These are phyloP conservation scores for Propithecus perrieri DNA, from an alignment of 2,797 vertebrate species.

Conservation along the genomic window DNA sequence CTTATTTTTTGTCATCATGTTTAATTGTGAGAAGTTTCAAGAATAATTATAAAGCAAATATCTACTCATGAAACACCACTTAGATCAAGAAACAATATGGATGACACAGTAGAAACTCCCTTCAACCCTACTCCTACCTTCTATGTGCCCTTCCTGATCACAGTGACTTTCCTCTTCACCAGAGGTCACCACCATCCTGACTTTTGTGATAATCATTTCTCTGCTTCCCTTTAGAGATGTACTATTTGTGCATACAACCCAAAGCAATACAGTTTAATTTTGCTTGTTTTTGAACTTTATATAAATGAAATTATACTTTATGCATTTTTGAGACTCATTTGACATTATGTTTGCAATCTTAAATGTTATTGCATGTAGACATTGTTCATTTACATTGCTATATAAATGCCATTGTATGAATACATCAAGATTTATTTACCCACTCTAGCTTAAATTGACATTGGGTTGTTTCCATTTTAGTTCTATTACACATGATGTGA, in stretches of 20 bases:
- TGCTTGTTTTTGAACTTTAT: neutral
- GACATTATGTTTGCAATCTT: neutral
- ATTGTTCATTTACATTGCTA: neutral
- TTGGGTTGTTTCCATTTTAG: neutral
- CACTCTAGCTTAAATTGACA: neutral
- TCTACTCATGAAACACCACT: neutral
- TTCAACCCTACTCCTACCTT: neutral
- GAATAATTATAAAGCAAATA: neutral
- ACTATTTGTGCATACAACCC: neutral
- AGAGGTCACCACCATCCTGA: neutral
- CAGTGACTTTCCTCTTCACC: neutral
- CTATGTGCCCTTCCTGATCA: neutral
- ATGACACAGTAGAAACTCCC: neutral
- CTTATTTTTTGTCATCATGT: neutral
- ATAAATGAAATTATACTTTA: neutral
- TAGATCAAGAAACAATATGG: neutral
- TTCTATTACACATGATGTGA: neutral
- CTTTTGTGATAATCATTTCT: neutral
- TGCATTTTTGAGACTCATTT: neutral
- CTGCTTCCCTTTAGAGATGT: neutral
- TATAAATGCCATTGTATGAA: neutral
- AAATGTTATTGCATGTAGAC: neutral
- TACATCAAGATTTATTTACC: neutral
- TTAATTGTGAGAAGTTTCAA: neutral
- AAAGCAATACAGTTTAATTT: neutral